A percentile compares a stretch with the other conserved stretches of the same genome.
phyloP scores from a whole-genome alignment of 2,888 invertebrate genomes.

The Cremastinae sp. region DNA sequence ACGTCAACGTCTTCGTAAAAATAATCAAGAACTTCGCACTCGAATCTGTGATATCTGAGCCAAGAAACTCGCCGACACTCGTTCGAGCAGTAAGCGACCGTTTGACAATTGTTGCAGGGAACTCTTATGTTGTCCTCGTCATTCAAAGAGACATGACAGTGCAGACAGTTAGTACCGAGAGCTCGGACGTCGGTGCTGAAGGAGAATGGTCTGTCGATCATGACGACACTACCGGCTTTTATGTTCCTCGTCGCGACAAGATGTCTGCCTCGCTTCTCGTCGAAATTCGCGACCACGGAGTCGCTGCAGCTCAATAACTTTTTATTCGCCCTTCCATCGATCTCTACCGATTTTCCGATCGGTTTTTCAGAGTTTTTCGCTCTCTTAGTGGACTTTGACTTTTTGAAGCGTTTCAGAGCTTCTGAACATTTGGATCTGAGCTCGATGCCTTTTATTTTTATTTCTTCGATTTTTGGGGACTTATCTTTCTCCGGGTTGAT shows the following conservation, averaged over 20 bases:
- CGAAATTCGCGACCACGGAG: conserved; percentile 66
- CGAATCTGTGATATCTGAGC: conserved; percentile 77
- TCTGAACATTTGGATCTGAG: conserved; percentile 68
- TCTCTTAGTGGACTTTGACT: conserved; percentile 19
- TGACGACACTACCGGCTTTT: conserved; percentile 76
- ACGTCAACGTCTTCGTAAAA: conserved; percentile 66
- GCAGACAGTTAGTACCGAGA: conserved; percentile 73
- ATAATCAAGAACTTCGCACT: conserved; percentile 76
- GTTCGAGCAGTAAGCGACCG: conserved; percentile 77
- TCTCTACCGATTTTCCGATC: conserved; percentile 45
- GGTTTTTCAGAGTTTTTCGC: conserved; percentile 19
- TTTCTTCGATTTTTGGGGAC: conserved; percentile 46
- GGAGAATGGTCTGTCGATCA: conserved; percentile 75
- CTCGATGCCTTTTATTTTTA: conserved; percentile 66
- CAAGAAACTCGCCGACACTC: conserved; percentile 75
- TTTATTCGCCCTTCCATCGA: conserved; percentile 69
- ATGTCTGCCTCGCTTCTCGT: conserved; percentile 76
- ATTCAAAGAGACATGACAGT: conserved; percentile 72
- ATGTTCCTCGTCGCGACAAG: conserved; percentile 78
- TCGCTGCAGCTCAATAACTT: conserved; percentile 72
- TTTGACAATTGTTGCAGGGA: conserved; percentile 74
- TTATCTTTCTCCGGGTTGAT: conserved; percentile 23
- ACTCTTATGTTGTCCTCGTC: conserved; percentile 65
- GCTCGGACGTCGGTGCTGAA: conserved; percentile 72
- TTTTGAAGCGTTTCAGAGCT: conserved; percentile 51